A percentile compares a stretch with the other conserved stretches of the same genome.
Evolutionary conservation across 2,113 vertebrate species (phyloP).

Genomic region (Oplegnathus fasciatus): DNA sequence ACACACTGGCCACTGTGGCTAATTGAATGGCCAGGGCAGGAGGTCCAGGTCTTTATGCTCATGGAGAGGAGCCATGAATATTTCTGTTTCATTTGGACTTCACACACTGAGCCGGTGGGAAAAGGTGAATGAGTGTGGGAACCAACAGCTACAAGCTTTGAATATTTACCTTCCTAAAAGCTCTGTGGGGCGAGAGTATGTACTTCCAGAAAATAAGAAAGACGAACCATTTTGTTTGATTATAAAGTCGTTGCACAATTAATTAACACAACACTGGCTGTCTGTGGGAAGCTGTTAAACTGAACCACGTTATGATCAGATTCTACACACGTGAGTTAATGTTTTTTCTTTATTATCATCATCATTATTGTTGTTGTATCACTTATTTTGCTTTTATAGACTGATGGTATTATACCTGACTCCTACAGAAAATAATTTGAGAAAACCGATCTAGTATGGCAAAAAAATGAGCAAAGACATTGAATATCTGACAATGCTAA

Average conservation of each 20-base stretch:
- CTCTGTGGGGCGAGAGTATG: neutral
- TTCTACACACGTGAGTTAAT: too few relatives aligned
- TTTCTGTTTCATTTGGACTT: slow-evolving; percentile 76
- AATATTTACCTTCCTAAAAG: slow-evolving; percentile 61
- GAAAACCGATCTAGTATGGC: too few relatives aligned
- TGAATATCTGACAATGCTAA: too few relatives aligned
- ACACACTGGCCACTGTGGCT: slow-evolving; percentile 62
- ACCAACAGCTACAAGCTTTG: slow-evolving; percentile 34
- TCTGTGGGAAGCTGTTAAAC: neutral
- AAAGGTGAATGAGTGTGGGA: slow-evolving; percentile 67
- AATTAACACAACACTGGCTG: neutral
- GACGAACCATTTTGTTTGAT: neutral
- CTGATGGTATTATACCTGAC: neutral
- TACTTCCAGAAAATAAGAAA: neutral
- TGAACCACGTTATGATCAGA: neutral
- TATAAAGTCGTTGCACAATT: neutral
- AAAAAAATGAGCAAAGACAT: too few relatives aligned
- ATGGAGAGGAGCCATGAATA: slow-evolving; percentile 78
- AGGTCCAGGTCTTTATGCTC: slow-evolving; percentile 76
- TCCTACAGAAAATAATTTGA: neutral
- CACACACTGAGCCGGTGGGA: slow-evolving; percentile 44
- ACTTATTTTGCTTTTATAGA: neutral
- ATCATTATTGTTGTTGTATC: neutral
- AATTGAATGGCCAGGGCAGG: slow-evolving; percentile 79
- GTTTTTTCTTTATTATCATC: neutral